phyloP scores from a whole-genome alignment of 2,888 invertebrate genomes.

The Shargacucullia verbasci region DNA sequence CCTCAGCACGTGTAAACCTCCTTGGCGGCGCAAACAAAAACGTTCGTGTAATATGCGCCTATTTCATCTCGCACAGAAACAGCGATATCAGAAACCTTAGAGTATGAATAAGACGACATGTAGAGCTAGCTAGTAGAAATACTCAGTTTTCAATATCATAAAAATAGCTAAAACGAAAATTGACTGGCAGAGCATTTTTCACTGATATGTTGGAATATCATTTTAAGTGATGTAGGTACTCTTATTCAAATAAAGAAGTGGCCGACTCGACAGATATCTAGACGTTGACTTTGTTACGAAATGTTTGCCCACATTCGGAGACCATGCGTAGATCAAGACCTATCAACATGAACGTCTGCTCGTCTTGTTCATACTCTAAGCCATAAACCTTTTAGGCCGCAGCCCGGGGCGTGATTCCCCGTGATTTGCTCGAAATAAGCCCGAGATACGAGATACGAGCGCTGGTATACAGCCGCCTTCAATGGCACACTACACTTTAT shows the following conservation, averaged over 20 bases:
- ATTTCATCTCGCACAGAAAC: constrained; percentile 7
- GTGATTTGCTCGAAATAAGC: constrained; percentile 43
- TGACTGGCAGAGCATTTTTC: no score
- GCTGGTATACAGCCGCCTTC: constrained; percentile 4
- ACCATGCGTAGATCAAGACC: no score
- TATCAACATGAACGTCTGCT: neutral
- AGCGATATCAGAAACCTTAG: neutral
- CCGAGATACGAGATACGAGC: constrained; percentile 30
- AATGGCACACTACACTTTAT: constrained; percentile 44
- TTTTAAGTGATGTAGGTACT: no score
- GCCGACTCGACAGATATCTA: no score
- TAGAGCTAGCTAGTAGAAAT: no score
- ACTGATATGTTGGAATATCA: no score
- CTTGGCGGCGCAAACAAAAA: constrained; percentile 1
- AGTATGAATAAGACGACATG: constrained; percentile 1
- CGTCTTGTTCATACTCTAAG: constrained; percentile 10
- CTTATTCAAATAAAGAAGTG: no score
- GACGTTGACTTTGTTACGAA: no score
- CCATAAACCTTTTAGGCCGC: constrained; percentile 26
- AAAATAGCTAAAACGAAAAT: no score
- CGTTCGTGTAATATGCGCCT: constrained; percentile 8
- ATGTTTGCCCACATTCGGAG: no score
- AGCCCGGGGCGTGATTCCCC: constrained; percentile 39
- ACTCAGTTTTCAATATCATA: no score
- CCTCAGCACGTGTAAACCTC: constrained; percentile 12